Percentiles rank a stretch among this genome's conserved stretches.
Conservation (phyloP, 2,888 invertebrate species). For the Cordilura impudica region DNA sequence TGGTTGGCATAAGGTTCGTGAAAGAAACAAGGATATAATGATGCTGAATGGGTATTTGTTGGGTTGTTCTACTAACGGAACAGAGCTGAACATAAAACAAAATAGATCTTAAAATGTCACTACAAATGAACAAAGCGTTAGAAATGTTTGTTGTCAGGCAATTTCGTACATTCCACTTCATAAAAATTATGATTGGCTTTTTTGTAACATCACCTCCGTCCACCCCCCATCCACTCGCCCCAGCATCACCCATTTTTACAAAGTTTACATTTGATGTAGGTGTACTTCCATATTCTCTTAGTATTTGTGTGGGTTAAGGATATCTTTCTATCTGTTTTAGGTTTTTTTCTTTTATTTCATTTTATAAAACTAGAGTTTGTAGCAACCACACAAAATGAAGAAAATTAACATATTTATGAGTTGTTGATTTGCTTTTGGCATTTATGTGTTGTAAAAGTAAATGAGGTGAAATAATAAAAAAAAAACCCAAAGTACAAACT, state of each 20-base stretch:
- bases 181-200: slow-evolving; percentile 76
- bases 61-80: neutral
- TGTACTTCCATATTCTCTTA: slow-evolving; percentile 17
- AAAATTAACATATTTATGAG: slow-evolving; percentile 73
- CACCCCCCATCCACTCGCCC: neutral
- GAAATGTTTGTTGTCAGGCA: slow-evolving; percentile 69
- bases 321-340: slow-evolving; percentile 3
- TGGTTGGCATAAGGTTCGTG: neutral
- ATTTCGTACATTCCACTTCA: slow-evolving; percentile 74
- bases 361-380: neutral
- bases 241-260: slow-evolving; percentile 9
- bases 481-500: slow-evolving; percentile 12
- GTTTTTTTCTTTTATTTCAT: slow-evolving; percentile 9
- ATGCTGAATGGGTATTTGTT: neutral
- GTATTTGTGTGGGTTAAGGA: neutral
- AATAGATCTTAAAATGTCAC: slow-evolving; percentile 63
- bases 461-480: slow-evolving; percentile 67
- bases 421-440: slow-evolving; percentile 69
- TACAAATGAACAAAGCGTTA: slow-evolving; percentile 64
- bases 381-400: slow-evolving; percentile 31
- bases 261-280: slow-evolving; percentile 38
- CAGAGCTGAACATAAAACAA: slow-evolving; percentile 9
- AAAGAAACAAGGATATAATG: neutral
- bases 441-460: slow-evolving; percentile 66
- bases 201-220: slow-evolving; percentile 36